Evolutionary conservation across 2,888 invertebrate species (phyloP), one percentile per base, ranked within the genome.

Genomic region (Agriopis marginaria): DNA sequence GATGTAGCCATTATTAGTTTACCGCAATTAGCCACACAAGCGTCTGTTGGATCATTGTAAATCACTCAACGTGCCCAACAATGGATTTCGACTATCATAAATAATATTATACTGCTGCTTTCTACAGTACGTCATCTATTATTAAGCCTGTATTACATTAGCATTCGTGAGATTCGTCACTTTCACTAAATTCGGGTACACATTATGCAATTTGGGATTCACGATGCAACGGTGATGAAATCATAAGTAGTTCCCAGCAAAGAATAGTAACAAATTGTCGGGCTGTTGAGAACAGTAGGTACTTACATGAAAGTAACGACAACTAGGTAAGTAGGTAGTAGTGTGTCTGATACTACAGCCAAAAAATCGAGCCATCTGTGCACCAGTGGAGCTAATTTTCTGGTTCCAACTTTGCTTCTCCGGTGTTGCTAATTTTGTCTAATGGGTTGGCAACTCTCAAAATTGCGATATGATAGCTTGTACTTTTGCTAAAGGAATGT

Each of bases 141-240:
- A 92, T 91, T 89, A 90, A 83, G 81, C 74, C 79, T 79, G 85
- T 82, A 84, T 85, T 84, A 85, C 86, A 87, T 86, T 85, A 83
- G 79, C 83, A 87, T 84, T 86, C 86, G 86, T 87, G 89, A 86
- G 87, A 89, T 88, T 89, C 87, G 82, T 84, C 86, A 91, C 93
- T 93, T 93, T 93, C 93, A 88, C 92, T 87, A 86, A 86, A 87
- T 88, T 89, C 82, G 85, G 82, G 82, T 80, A 79, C 86, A 87
- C 67, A 89, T 92, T 92, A 90, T 88, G 89, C 86, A 91, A 92
- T 89, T 87, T 87, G 83, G 81, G 84, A 81, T 56, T 72, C 62
- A 65, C 53, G 56, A 66, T 70, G 64, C 69, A 66, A 50, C 47
- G 54, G 65, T 70, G 63, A 61, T 44, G 68, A 64, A 64, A 60